Evolutionary conservation across 1,140 invertebrate species (phyloP).

Genomic region (Pararge aegeria): DNA sequence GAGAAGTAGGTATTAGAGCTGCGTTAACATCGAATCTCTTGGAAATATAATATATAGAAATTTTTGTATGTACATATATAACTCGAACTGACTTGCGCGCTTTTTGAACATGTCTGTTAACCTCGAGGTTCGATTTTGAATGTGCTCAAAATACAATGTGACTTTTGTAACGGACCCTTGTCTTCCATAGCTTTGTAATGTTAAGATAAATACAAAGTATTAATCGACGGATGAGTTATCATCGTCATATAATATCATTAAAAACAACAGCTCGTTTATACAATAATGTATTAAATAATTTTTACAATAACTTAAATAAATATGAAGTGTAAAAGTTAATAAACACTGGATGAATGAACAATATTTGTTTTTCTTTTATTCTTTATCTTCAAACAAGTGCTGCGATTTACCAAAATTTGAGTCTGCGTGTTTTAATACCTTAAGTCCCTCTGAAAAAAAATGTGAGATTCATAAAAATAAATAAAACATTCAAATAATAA

Average conservation of each 20-base stretch:
- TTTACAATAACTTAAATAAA: slow-evolving; percentile 73
- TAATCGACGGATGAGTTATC: slow-evolving; percentile 27
- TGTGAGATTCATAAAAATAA: too few relatives aligned
- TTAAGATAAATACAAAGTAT: slow-evolving; percentile 39
- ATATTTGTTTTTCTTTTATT: slow-evolving; percentile 44
- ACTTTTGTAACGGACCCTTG: slow-evolving; percentile 48
- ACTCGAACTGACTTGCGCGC: not conserved
- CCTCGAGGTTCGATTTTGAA: slow-evolving; percentile 16
- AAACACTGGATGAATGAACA: slow-evolving; percentile 61
- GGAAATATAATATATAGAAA: slow-evolving; percentile 3
- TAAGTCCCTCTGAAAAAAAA: slow-evolving; percentile 64
- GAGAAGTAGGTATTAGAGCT: not conserved
- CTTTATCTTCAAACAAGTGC: slow-evolving; percentile 51
- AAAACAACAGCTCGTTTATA: slow-evolving; percentile 56
- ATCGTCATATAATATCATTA: slow-evolving; percentile 33
- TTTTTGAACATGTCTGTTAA: not conserved
- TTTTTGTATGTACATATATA: not conserved
- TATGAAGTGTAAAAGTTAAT: slow-evolving; percentile 67
- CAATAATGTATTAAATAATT: slow-evolving; percentile 70
- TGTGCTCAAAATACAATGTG: slow-evolving; percentile 12
- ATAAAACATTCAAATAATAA: too few relatives aligned
- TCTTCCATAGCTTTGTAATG: slow-evolving; percentile 71
- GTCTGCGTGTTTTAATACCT: slow-evolving; percentile 56
- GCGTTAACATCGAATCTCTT: not conserved
- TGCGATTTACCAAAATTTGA: slow-evolving; percentile 51